Base-by-base conservation (phyloP, 1,140 invertebrate species). In the Brachystomella parvula region DNA sequence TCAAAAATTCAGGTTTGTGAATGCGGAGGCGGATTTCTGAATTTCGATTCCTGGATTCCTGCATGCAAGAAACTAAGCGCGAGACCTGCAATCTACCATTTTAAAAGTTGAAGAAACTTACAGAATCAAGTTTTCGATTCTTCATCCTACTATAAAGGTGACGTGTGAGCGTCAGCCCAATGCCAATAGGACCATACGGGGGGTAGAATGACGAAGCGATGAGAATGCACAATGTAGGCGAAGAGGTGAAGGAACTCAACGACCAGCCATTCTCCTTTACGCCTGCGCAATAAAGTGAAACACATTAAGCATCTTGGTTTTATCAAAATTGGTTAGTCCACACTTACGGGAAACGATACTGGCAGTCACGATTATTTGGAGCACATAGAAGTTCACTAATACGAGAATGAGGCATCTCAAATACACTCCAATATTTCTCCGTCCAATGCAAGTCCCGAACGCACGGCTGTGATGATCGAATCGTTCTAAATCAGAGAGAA, bases 381-480 rank as follows among this genome's bases (percentile, higher is more conserved):
- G 15, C 6, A 47, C 6, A 15, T 30, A 19, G 24, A 62, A 39
- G 21, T 24, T 19, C 17, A 47, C 15, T 3, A 30, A 9, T 17
- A 30, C 21, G 6, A 30, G 12, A 30, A 61, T 24, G 12, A 66
- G 6, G 33, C 61, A 66, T n/a, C 28, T n/a, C 2, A 61, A 0
- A 21, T 47, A 66, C 53, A 31, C 30, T 31, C 65, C 39, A 56
- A 60, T 61, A 35, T 66, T 66, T 24, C 65, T 19, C 35, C 47
- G 6, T 12, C 65, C 65, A 21, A 66, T 62, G 47, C 65, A 66
- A 19, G 21, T 66, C 31, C 59, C 58, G 57, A 66, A 56, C 0
- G 61, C 28, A 0, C 1, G 1, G 28, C 65, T 60, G 44, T 66
- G 65, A 30, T 62, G 60, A 62, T 62, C 60, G 15, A 47, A 57